phyloP scores from a whole-genome alignment of 2,113 vertebrate species.

The Macquaria ambigua region DNA sequence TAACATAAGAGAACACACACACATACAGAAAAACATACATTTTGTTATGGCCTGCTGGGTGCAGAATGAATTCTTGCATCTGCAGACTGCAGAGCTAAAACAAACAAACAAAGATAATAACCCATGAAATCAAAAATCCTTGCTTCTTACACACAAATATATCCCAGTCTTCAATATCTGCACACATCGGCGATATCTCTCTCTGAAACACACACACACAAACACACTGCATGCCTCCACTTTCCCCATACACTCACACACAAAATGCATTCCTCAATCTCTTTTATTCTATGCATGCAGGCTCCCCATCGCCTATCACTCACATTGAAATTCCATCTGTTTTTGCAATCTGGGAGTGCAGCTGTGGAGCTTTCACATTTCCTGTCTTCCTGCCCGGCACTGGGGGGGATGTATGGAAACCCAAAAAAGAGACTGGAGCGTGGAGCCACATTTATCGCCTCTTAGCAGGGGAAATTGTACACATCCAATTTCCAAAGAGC shows the following conservation, averaged over 20 bases:
- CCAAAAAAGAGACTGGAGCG: constrained; percentile 27
- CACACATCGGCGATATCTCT: constrained; percentile 24
- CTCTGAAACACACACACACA: not conserved
- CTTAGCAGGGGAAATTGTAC: constrained; percentile 14
- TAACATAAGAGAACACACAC: constrained; percentile 1
- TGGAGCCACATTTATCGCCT: constrained; percentile 41
- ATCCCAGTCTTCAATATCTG: constrained; percentile 25
- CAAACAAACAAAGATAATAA: not conserved
- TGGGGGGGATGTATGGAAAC: constrained; percentile 7
- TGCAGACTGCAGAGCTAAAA: constrained; percentile 24
- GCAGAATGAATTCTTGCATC: constrained; percentile 5
- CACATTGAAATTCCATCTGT: constrained; percentile 77
- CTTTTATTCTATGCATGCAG: constrained; percentile 59
- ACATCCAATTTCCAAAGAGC: constrained; percentile 20
- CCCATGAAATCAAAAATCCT: not conserved
- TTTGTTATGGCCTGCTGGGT: not conserved
- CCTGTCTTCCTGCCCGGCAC: constrained; percentile 19
- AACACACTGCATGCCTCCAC: constrained; percentile 4
- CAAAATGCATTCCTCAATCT: constrained; percentile 38
- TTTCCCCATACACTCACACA: constrained; percentile 4
- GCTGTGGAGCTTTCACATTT: constrained; percentile 46
- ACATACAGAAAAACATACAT: not conserved
- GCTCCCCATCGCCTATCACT: constrained; percentile 57
- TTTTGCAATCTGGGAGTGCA: constrained; percentile 64
- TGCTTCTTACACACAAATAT: constrained; percentile 32